Conservation (phyloP, 2,113 vertebrate genomes). For the Labeo catla region DNA sequence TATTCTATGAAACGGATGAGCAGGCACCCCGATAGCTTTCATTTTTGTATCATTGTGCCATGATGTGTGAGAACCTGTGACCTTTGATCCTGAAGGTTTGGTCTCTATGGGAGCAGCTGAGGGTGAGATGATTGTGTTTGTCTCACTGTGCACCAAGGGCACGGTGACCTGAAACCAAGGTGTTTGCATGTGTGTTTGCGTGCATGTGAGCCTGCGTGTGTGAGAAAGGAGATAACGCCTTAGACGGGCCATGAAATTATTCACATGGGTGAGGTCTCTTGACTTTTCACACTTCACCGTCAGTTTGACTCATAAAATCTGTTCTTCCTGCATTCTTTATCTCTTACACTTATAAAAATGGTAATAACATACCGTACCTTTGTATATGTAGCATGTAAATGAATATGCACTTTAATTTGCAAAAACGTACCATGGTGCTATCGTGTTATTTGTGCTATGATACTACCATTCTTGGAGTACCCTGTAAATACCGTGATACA, state of each 20-base stretch:
- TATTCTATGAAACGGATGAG: background rate
- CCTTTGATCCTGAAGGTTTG: slow-evolving; percentile 38
- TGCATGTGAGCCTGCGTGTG: slow-evolving; percentile 42
- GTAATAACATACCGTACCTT: background rate
- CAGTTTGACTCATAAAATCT: slow-evolving; percentile 36
- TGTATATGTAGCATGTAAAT: background rate
- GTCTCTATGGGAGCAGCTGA: slow-evolving; percentile 50
- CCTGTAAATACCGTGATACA: background rate
- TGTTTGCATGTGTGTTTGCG: slow-evolving; percentile 52
- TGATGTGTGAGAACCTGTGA: slow-evolving; percentile 5
- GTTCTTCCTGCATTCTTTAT: background rate
- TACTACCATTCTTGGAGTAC: background rate
- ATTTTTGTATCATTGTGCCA: background rate
- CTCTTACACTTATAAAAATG: slow-evolving; percentile 21
- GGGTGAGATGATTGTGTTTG: slow-evolving; percentile 43
- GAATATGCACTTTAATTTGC: background rate
- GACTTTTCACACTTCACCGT: slow-evolving; percentile 64
- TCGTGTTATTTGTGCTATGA: background rate
- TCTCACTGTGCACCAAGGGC: slow-evolving; percentile 67
- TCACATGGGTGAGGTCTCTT: slow-evolving; percentile 71
- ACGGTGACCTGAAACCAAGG: slow-evolving; percentile 71
- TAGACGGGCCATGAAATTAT: slow-evolving; percentile 67
- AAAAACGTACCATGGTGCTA: background rate
- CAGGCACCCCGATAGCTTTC: background rate
- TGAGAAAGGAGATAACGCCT: slow-evolving; percentile 58